Conservation (phyloP, 1,140 invertebrate genomes). For the Steinernema feltiae region DNA sequence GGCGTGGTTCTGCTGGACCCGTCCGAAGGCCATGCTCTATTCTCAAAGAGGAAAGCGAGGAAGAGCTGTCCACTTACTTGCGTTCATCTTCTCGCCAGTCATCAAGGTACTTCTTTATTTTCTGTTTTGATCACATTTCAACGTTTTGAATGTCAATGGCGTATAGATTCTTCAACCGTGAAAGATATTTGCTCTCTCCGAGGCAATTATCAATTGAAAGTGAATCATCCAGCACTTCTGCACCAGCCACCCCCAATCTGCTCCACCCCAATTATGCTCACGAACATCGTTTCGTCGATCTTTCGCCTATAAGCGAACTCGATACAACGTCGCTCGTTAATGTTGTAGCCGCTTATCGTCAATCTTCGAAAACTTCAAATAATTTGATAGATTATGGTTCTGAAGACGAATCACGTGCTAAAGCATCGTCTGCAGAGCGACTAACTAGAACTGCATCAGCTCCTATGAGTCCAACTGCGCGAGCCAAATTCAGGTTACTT, state of each 20-base stretch:
- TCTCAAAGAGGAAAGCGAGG: slow-evolving; percentile 56
- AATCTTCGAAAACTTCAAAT: neutral
- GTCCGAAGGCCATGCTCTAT: slow-evolving; percentile 50
- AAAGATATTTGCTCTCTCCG: neutral
- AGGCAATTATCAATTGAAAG: neutral
- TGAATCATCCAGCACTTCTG: neutral
- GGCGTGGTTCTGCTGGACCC: slow-evolving; percentile 27
- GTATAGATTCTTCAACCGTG: neutral
- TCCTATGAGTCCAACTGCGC: neutral
- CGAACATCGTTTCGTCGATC: slow-evolving; percentile 21
- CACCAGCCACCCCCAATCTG: slow-evolving; percentile 1
- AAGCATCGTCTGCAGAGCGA: slow-evolving; percentile 1
- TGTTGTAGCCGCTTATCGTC: neutral
- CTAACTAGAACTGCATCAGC: neutral
- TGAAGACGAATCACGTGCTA: neutral
- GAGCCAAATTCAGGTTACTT: neutral
- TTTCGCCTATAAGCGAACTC: slow-evolving; percentile 27
- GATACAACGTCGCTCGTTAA: neutral
- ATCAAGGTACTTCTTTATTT: slow-evolving; percentile 43
- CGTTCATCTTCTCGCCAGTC: slow-evolving; percentile 53
- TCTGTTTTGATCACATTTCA: neutral
- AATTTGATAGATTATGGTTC: neutral
- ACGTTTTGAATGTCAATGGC: neutral
- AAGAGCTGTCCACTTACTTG: slow-evolving; percentile 52
- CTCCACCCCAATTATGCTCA: slow-evolving; percentile 7